phyloP scores from a whole-genome alignment of 2,797 vertebrate genomes.

The Gymnopithys bicolor region DNA sequence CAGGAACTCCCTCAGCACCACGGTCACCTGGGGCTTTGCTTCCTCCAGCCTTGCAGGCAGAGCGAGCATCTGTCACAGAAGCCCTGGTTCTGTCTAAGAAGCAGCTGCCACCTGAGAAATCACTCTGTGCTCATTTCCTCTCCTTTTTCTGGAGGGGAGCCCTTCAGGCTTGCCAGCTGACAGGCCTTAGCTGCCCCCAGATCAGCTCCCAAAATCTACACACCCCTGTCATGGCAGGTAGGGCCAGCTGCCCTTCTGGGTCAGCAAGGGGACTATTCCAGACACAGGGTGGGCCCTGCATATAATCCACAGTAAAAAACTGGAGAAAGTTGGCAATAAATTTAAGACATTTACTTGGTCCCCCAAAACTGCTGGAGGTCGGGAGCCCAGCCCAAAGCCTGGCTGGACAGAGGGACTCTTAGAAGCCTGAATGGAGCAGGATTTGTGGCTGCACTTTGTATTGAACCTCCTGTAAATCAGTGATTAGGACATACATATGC shows the following conservation, averaged over 20 bases:
- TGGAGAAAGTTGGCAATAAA: not conserved
- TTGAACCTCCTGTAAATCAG: not conserved
- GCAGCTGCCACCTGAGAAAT: conserved; percentile 38
- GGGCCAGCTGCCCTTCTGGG: not conserved
- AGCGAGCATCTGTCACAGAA: not conserved
- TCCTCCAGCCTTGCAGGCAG: conserved; percentile 20
- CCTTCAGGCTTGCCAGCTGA: not conserved
- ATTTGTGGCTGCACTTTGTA: not conserved
- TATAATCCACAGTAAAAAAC: not conserved
- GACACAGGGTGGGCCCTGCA: not conserved
- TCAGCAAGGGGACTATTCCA: not conserved
- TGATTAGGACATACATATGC: not conserved
- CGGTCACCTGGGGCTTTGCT: not conserved
- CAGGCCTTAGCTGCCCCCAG: not conserved
- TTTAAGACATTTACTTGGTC: not conserved
- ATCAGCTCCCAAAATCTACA: not conserved
- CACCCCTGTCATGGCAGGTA: not conserved
- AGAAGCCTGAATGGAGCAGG: not conserved
- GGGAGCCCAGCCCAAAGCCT: not conserved
- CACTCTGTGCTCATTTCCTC: not conserved
- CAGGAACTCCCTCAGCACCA: not conserved
- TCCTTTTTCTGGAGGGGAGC: not conserved
- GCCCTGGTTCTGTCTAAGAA: not conserved
- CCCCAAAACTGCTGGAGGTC: not conserved
- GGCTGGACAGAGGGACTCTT: not conserved